phyloP scores from a whole-genome alignment of 2,797 vertebrate species.

The Setipinna tenuifilis region DNA sequence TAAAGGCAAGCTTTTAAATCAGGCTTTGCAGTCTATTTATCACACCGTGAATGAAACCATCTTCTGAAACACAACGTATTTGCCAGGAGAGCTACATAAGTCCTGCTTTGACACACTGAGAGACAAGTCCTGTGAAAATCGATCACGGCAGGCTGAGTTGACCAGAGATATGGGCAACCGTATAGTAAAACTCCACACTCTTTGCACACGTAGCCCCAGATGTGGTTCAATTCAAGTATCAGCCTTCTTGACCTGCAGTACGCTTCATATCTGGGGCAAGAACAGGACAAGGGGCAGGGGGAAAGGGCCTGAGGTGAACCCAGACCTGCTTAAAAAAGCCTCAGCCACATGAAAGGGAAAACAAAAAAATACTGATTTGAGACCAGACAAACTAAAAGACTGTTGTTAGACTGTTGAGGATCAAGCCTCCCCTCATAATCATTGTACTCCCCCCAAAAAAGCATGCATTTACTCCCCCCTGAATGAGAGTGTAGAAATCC shows the following conservation, averaged over 20 bases:
- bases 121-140: too few species aligned
- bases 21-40: background rate
- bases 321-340: conserved; percentile 1
- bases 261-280: background rate
- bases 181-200: background rate
- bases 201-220: background rate
- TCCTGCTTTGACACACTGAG: too few species aligned
- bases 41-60: background rate
- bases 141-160: too few species aligned
- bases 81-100: too few species aligned
- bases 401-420: background rate
- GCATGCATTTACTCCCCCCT: background rate
- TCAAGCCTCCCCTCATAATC: background rate
- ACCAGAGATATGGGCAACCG: too few species aligned
- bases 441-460: background rate
- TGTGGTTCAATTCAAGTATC: background rate
- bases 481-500: background rate
- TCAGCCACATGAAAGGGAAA: background rate
- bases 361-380: background rate
- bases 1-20: conserved; percentile 15
- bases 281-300: background rate
- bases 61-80: background rate
- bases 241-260: background rate
- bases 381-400: background rate
- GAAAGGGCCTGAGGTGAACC: background rate